A percentile compares a stretch with the other conserved stretches of the same genome.
Evolutionary conservation across 2,113 vertebrate genomes (phyloP).

Genomic region (Macquaria australasica): DNA sequence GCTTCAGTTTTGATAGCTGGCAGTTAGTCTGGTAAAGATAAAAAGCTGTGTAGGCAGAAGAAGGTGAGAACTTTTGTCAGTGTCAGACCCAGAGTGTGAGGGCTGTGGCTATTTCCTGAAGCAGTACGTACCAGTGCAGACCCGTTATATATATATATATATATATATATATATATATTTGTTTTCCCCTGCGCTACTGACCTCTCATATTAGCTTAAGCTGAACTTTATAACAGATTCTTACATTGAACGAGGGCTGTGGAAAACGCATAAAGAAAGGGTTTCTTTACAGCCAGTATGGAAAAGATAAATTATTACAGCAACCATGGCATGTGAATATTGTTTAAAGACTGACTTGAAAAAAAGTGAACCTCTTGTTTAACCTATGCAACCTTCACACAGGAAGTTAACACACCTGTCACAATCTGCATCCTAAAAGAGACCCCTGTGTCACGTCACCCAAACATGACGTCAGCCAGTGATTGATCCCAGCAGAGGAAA

Average conservation of each 20-base stretch:
- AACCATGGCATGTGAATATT: neutral
- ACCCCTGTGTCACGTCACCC: constrained; percentile 26
- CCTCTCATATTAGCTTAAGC: neutral
- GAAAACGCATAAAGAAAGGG: neutral
- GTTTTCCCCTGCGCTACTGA: neutral
- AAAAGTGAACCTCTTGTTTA: neutral
- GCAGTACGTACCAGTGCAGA: neutral
- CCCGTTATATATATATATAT: too few relatives aligned
- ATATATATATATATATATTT: too few relatives aligned
- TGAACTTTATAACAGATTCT: neutral
- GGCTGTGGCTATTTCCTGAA: constrained; percentile 5
- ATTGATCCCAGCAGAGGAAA: constrained; percentile 57
- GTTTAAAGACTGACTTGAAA: neutral
- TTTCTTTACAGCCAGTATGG: neutral
- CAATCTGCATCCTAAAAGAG: constrained; percentile 21
- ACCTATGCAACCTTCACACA: neutral
- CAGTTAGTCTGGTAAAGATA: neutral
- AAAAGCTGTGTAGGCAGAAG: neutral
- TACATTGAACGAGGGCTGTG: neutral
- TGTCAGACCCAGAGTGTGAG: neutral
- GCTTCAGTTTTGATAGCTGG: constrained; percentile 15
- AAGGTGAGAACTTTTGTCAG: neutral
- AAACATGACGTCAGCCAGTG: constrained; percentile 27
- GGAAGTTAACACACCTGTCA: constrained; percentile 14
- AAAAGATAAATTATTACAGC: neutral